These are phyloP conservation scores for Bibio marci DNA, from an alignment of 2,888 invertebrate genomes.

Conservation along the genomic window DNA sequence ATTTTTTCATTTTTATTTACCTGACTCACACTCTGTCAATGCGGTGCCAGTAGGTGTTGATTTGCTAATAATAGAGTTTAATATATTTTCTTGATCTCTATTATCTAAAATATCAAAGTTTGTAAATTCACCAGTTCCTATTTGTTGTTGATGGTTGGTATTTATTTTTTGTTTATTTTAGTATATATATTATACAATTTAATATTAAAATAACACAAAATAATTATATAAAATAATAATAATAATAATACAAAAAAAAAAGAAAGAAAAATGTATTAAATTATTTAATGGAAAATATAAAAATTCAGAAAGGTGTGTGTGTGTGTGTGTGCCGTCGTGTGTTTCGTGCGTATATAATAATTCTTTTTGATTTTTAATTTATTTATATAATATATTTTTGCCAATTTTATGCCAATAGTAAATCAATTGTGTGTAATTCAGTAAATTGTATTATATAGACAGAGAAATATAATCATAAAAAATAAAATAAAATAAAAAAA, in stretches of 20 bases:
- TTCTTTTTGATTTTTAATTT: too few relatives aligned
- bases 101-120: constrained; percentile 7
- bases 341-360: neutral
- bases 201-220: too few relatives aligned
- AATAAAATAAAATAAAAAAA: too few relatives aligned
- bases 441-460: too few relatives aligned
- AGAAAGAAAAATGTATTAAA: neutral
- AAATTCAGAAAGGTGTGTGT: neutral
- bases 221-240: neutral
- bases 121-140: constrained; percentile 4
- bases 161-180: too few relatives aligned
- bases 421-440: too few relatives aligned
- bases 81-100: constrained; percentile 2
- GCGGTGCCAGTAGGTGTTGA: neutral
- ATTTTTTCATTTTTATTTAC: constrained; percentile 3
- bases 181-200: too few relatives aligned
- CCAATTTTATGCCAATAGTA: too few relatives aligned
- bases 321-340: too few relatives aligned
- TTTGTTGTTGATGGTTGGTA: neutral
- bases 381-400: neutral
- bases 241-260: neutral
- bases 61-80: constrained; percentile 1
- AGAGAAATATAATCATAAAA: too few relatives aligned
- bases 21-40: neutral
- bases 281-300: neutral